phyloP scores from a whole-genome alignment of 2,113 vertebrate genomes.

The Echinops telfairi region DNA sequence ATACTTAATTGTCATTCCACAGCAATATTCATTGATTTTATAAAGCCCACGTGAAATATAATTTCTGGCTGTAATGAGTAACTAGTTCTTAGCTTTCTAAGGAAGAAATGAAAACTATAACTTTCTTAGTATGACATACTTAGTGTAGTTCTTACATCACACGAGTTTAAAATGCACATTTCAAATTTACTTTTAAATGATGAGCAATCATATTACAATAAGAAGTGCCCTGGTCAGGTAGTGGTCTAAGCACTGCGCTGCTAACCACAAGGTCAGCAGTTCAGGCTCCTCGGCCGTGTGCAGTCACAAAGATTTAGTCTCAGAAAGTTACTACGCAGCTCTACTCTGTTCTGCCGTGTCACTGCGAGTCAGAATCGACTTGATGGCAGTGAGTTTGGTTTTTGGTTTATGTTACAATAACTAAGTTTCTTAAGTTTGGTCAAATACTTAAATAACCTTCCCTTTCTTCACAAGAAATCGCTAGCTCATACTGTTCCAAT shows the following conservation, averaged over 20 bases:
- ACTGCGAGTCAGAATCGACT: too few relatives aligned
- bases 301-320: too few relatives aligned
- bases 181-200: neutral
- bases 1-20: constrained; percentile 15
- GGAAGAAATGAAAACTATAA: neutral
- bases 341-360: too few relatives aligned
- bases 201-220: neutral
- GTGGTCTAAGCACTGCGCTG: too few relatives aligned
- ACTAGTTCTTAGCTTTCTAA: constrained; percentile 13
- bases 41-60: neutral
- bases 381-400: too few relatives aligned
- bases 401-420: neutral
- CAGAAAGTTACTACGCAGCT: too few relatives aligned
- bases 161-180: neutral
- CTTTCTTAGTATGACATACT: neutral
- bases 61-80: neutral
- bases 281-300: too few relatives aligned
- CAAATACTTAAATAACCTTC: neutral
- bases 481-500: neutral
- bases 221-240: too few relatives aligned
- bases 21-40: neutral
- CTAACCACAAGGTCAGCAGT: too few relatives aligned
- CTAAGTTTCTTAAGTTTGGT: constrained; percentile 13
- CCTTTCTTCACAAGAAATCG: constrained; percentile 22
- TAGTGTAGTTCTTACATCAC: neutral